Conservation (phyloP, 1,140 invertebrate genomes). For the Drosophila mojavensis region DNA sequence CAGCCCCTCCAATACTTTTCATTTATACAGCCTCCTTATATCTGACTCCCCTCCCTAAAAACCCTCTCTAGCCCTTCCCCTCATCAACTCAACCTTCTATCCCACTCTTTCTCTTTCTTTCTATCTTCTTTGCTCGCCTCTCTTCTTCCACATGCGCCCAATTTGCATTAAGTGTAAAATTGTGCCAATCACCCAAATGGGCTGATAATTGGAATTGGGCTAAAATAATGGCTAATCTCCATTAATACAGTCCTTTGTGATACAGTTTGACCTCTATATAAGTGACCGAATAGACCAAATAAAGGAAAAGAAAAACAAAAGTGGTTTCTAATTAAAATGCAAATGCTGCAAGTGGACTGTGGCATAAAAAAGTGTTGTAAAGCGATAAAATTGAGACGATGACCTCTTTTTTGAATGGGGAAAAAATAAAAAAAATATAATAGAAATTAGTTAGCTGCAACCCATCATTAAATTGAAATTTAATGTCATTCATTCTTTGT, state of each 20-base stretch:
- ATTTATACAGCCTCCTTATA: no score
- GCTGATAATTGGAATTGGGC: slow-evolving; percentile 1
- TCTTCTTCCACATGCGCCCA: background rate
- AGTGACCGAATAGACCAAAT: background rate
- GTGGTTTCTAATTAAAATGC: background rate
- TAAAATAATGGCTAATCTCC: background rate
- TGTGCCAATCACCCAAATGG: background rate
- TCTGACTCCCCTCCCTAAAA: no score
- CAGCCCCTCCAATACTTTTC: no score
- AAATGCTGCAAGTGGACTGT: background rate
- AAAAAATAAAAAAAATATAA: no score
- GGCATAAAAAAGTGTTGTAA: no score
- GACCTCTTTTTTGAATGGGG: no score
- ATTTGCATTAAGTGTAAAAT: background rate
- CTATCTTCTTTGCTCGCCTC: background rate
- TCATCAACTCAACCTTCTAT: no score
- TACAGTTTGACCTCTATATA: background rate
- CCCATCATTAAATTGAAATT: no score
- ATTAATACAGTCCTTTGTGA: background rate
- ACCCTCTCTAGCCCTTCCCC: background rate
- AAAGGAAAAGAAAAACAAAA: background rate
- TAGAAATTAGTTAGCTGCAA: no score
- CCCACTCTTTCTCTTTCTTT: background rate
- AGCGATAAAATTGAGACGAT: no score
- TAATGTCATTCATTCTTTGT: no score